Conservation (phyloP, 1,140 invertebrate genomes). For the Zaprionus vittiger region DNA sequence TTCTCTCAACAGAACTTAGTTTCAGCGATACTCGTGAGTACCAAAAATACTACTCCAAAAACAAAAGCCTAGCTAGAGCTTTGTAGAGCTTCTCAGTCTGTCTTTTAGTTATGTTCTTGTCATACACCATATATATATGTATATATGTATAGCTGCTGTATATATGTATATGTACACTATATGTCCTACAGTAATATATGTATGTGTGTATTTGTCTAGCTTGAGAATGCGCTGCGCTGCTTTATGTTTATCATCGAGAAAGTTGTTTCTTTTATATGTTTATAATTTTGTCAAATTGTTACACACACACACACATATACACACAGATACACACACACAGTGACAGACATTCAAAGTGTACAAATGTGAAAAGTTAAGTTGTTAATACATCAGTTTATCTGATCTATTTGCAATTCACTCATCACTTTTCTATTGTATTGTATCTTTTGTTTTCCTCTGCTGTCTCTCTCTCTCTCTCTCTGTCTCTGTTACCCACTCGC, state of each 20-base stretch:
- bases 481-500: conserved; percentile 2
- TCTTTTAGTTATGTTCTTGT: conserved; percentile 25
- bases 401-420: too few species aligned
- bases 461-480: background rate
- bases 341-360: background rate
- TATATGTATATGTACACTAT: conserved; percentile 11
- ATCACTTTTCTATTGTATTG: background rate
- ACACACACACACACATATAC: conserved; percentile 4
- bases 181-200: conserved; percentile 1
- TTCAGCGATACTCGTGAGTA: conserved; percentile 84
- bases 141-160: conserved; percentile 5
- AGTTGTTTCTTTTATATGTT: conserved; percentile 19
- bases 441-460: background rate
- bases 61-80: conserved; percentile 17
- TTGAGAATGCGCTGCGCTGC: conserved; percentile 52
- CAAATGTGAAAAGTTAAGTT: too few species aligned
- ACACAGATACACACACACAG: conserved; percentile 7
- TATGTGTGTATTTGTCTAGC: conserved; percentile 25
- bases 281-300: conserved; percentile 12
- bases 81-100: background rate
- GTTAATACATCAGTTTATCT: too few species aligned
- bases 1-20: conserved; percentile 81
- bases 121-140: background rate
- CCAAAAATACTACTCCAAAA: conserved; percentile 44
- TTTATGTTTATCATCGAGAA: conserved; percentile 13